Evolutionary conservation across 2,888 invertebrate species (phyloP).

Genomic region (Ennomos quercinarius): DNA sequence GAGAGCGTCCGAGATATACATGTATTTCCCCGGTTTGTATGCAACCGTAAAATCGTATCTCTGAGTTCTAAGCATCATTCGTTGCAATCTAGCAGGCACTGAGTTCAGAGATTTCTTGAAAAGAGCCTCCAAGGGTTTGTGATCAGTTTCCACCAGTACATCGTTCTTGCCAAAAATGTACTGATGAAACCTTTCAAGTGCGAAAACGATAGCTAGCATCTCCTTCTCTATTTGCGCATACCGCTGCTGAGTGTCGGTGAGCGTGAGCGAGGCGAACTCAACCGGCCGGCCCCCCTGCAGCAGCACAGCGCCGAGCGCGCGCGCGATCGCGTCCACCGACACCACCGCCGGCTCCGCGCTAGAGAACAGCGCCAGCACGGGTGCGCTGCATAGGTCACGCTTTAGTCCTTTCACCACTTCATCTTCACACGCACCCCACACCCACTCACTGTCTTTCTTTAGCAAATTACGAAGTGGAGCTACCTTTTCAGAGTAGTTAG

Average conservation of each 20-base stretch:
- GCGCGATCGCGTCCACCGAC: constrained; percentile 39
- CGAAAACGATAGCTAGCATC: constrained; percentile 47
- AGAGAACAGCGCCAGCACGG: constrained; percentile 25
- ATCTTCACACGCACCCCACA: no score
- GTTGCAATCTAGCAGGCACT: constrained; percentile 43
- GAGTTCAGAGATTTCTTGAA: constrained; percentile 41
- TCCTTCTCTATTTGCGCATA: constrained; percentile 50
- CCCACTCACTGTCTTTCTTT: no score
- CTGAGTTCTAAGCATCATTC: constrained; percentile 45
- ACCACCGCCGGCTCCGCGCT: constrained; percentile 24
- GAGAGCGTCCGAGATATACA: constrained; percentile 44
- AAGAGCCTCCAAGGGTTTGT: constrained; percentile 44
- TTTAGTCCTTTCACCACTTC: constrained; percentile 25
- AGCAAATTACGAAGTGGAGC: no score
- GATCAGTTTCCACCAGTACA: constrained; percentile 43
- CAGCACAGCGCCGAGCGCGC: constrained; percentile 39
- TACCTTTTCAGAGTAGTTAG: no score
- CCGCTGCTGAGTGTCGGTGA: constrained; percentile 36
- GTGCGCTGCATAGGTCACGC: not conserved
- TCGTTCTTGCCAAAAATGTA: constrained; percentile 42
- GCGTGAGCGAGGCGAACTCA: constrained; percentile 10
- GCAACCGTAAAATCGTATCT: constrained; percentile 38
- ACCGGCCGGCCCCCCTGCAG: constrained; percentile 38
- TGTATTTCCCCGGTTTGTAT: constrained; percentile 44
- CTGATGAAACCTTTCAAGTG: constrained; percentile 41